phyloP scores from a whole-genome alignment of 2,797 vertebrate genomes.

The Sebastiscus tertius region DNA sequence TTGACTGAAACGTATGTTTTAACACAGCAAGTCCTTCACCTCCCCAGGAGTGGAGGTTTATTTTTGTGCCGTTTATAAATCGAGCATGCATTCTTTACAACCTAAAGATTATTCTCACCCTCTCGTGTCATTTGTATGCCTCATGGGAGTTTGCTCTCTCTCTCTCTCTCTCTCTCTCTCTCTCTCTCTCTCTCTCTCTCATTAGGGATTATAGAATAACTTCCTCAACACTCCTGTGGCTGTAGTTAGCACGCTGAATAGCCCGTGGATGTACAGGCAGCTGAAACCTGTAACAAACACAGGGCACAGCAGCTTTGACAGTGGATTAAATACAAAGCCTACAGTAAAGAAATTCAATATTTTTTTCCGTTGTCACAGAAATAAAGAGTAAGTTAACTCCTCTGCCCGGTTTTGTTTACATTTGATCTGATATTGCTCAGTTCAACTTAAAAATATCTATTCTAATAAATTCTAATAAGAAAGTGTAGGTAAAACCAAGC shows the following conservation, averaged over 20 bases:
- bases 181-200: background rate
- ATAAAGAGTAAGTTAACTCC: background rate
- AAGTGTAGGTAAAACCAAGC: background rate
- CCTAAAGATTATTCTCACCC: constrained; percentile 4
- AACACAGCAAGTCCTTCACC: constrained; percentile 24
- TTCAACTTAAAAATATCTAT: background rate
- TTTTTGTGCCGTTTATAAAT: constrained; percentile 21
- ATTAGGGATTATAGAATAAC: constrained; percentile 32
- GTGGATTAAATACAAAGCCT: constrained; percentile 69
- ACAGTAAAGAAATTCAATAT: background rate
- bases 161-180: background rate
- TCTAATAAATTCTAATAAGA: no score
- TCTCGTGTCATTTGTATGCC: constrained; percentile 46
- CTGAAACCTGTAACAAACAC: constrained; percentile 47
- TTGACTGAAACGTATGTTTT: constrained; percentile 39
- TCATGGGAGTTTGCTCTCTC: constrained; percentile 7
- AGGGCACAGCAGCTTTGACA: constrained; percentile 37
- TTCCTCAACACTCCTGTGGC: constrained; percentile 31
- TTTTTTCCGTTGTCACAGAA: background rate
- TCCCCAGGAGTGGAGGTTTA: constrained; percentile 17
- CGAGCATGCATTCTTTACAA: background rate
- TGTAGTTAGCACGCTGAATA: constrained; percentile 19
- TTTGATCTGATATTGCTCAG: background rate
- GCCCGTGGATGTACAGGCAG: constrained; percentile 32
- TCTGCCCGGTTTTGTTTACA: background rate